Evolutionary conservation across 2,888 invertebrate genomes (phyloP), one percentile per base, ranked within the genome.

Genomic region (Flexamia atlantica): DNA sequence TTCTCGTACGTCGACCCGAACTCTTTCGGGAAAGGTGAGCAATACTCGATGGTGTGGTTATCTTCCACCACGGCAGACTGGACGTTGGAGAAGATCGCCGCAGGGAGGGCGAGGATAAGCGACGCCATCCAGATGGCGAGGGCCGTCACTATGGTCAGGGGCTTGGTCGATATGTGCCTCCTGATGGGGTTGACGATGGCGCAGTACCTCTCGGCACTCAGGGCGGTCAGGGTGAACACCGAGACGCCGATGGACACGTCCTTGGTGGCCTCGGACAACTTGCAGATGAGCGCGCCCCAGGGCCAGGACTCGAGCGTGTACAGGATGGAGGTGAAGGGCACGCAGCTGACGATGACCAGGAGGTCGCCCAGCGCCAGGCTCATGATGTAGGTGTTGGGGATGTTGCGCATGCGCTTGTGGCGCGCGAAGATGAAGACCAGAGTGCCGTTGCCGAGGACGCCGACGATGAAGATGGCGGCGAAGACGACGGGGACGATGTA

Each of bases 271-370:
- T 97, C 97, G 12, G 96, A 96, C 86, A 96, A 91, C 83, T 94
- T 94, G 90, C 97, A 98, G 23, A 97, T 93, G 0, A 94, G 91
- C 81, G 92, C 92, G 1, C 98, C 98, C 93, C 96, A 98, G 0
- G 97, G 97, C 97, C 97, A 98, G 0, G 95, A 95, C 86, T 95
- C 95, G 85, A 97, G 91, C 0, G 97, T 96, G 91, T 97, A 98
- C 17, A 97, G 93, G 1, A 95, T 95, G 0, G 97, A 95, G 0
- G 97, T 97, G 90, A 97, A 94, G 0, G 97, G 97, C 9, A 97
- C 96, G 83, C 95, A 95, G 0, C 95, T 95, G 84, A 97, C 90
- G 88, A 97, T 95, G 2, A 97, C 95, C 85, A 93, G 89, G 17
- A 93, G 89, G 88, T 93, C 93, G 0, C 93, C 93, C 7, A 92